phyloP scores from a whole-genome alignment of 2,888 invertebrate genomes.

The Pyralis farinalis region DNA sequence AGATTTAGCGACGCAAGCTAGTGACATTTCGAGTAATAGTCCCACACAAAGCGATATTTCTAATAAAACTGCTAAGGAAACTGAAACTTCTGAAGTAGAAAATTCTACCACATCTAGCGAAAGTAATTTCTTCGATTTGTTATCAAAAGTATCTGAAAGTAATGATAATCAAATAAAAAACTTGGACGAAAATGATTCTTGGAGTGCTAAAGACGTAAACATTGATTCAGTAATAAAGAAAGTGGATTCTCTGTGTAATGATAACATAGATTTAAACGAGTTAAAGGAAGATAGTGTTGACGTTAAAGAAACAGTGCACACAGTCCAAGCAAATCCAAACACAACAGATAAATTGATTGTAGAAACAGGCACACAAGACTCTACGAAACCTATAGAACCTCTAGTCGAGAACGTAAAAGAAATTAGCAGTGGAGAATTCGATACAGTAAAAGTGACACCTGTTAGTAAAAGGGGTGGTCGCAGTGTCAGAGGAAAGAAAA shows the following conservation, averaged over 20 bases:
- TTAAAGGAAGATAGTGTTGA: conserved; percentile 23
- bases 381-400: conserved; percentile 20
- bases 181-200: conserved; percentile 87
- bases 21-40: conserved; percentile 8
- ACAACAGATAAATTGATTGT: conserved; percentile 16
- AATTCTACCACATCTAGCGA: conserved; percentile 8
- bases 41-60: conserved; percentile 10
- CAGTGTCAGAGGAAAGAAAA: conserved; percentile 60
- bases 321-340: conserved; percentile 14
- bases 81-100: conserved; percentile 11
- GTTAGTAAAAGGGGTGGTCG: conserved; percentile 64
- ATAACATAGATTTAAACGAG: conserved; percentile 42
- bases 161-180: conserved; percentile 54
- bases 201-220: conserved; percentile 90
- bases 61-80: conserved; percentile 10
- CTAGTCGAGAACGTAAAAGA: conserved; percentile 24
- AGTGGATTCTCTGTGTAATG: conserved; percentile 84
- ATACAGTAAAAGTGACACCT: conserved; percentile 29
- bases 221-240: conserved; percentile 92
- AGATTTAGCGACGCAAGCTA: conserved; percentile 1
- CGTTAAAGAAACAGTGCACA: conserved; percentile 18
- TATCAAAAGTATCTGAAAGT: conserved; percentile 16
- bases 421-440: conserved; percentile 29
- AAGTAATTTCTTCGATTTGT: conserved; percentile 12
- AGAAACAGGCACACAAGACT: conserved; percentile 9